Evolutionary conservation across 2,113 vertebrate species (phyloP).

Genomic region (Brachypodius melanocephalos): DNA sequence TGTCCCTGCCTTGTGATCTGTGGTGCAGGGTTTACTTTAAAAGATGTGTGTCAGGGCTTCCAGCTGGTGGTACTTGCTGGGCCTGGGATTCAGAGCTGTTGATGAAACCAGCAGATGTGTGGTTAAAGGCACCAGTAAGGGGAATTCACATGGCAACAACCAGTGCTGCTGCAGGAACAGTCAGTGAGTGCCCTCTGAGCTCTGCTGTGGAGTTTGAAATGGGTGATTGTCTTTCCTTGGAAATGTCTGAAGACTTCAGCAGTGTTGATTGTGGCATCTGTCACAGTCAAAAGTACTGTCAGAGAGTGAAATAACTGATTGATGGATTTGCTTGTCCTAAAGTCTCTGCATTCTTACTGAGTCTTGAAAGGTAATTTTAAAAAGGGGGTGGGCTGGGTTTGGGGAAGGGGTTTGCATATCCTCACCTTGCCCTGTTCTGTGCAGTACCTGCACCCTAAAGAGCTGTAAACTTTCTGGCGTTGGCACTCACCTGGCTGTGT

Average conservation of each 20-base stretch:
- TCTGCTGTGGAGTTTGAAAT: neutral
- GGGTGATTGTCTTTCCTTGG: neutral
- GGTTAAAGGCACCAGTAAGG: neutral
- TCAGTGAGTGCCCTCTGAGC: neutral
- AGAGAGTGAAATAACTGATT: neutral
- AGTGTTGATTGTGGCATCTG: neutral
- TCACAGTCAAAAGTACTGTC: neutral
- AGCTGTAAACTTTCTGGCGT: neutral
- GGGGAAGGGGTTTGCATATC: neutral
- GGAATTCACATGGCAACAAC: neutral
- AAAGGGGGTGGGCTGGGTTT: neutral
- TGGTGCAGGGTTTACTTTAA: neutral
- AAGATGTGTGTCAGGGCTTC: neutral
- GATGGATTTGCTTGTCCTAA: neutral
- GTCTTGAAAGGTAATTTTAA: neutral
- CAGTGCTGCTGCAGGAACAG: neutral
- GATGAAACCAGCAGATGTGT: neutral
- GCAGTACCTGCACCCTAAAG: neutral
- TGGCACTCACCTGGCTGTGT: neutral
- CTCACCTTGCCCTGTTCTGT: neutral
- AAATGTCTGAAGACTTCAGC: rapidly evolving
- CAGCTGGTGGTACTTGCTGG: neutral
- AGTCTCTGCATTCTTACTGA: neutral
- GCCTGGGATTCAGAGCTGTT: neutral
- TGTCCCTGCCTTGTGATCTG: neutral